Percentiles rank a stretch among this genome's conserved stretches.
Conservation (phyloP, 2,797 vertebrate species). For the Telmatherina bonti region DNA sequence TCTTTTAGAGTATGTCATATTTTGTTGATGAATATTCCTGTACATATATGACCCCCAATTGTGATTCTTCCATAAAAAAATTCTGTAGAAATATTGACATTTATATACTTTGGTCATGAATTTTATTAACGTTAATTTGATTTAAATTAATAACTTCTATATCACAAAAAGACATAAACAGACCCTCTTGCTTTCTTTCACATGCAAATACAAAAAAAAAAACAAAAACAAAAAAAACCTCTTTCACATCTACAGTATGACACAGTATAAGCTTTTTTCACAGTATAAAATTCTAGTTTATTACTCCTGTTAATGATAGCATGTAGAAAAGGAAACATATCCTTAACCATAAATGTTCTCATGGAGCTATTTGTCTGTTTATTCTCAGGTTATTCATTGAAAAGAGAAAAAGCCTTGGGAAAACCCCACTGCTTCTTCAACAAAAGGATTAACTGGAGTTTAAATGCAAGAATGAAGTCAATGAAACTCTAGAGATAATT, state of each 20-base stretch:
- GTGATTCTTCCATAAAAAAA: background rate
- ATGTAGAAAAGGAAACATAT: background rate
- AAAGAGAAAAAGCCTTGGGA: constrained; percentile 3
- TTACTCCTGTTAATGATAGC: background rate
- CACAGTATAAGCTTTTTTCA: background rate
- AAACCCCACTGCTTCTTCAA: constrained; percentile 29
- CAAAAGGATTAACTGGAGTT: constrained; percentile 57
- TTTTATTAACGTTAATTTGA: background rate
- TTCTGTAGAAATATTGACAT: background rate
- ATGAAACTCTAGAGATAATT: too few relatives aligned
- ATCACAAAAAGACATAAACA: background rate
- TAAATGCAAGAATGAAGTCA: constrained; percentile 49
- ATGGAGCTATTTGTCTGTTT: background rate
- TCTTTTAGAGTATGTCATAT: constrained; percentile 19
- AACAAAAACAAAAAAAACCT: background rate
- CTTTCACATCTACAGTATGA: background rate
- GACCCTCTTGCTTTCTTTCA: background rate
- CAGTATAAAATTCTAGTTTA: background rate
- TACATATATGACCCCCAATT: background rate
- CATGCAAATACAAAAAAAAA: too few relatives aligned
- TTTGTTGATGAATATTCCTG: constrained; percentile 21
- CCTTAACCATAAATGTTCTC: too few relatives aligned
- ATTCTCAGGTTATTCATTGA: background rate
- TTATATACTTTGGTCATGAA: background rate
- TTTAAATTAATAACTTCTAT: background rate